Evolutionary conservation across 2,113 vertebrate species (phyloP).

Genomic region (Procavia capensis): DNA sequence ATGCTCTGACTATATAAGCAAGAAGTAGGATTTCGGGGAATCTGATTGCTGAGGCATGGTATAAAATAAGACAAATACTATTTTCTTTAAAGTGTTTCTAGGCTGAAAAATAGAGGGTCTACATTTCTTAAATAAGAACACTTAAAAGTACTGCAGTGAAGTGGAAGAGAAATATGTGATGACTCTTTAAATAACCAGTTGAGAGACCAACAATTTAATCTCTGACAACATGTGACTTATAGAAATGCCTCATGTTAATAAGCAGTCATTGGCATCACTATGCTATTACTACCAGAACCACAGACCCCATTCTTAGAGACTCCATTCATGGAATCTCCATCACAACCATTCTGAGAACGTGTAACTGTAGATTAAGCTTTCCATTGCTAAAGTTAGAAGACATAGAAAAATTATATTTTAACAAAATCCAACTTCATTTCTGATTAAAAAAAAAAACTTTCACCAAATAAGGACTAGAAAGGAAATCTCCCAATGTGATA

Average conservation of each 20-base stretch:
- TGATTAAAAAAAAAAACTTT: background rate
- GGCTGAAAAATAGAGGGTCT: background rate
- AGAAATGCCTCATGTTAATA: background rate
- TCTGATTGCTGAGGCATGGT: background rate
- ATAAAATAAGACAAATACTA: background rate
- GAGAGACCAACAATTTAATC: background rate
- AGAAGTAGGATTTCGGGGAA: background rate
- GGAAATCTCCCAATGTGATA: background rate
- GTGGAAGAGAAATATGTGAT: background rate
- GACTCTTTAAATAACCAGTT: background rate
- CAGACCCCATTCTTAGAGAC: background rate
- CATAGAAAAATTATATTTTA: background rate
- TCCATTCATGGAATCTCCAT: background rate
- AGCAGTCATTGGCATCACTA: background rate
- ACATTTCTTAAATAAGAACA: background rate
- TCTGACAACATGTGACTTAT: background rate
- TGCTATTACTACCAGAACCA: background rate
- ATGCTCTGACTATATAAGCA: background rate
- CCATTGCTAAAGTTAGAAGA: background rate
- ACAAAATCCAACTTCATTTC: background rate
- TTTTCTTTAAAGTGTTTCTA: background rate
- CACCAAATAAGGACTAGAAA: background rate
- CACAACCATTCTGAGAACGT: background rate
- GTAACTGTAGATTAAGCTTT: background rate
- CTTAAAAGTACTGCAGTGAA: background rate